These are phyloP conservation scores for Podarcis muralis DNA, from an alignment of 2,113 vertebrate genomes.

Conservation along the genomic window DNA sequence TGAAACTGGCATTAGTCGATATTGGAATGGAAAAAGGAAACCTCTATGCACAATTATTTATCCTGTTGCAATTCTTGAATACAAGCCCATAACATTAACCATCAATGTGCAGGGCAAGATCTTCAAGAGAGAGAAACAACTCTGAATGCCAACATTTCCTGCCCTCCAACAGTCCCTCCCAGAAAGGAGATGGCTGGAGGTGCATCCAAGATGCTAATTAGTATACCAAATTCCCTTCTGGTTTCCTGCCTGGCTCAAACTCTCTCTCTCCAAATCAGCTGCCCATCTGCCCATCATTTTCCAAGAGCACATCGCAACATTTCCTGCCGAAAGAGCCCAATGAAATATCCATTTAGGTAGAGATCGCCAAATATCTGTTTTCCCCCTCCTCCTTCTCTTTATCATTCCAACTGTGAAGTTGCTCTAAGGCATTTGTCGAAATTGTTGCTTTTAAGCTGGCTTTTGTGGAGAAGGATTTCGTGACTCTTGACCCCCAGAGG, in stretches of 20 bases:
- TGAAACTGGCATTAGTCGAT: no score
- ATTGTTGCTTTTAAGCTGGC: conserved; percentile 74
- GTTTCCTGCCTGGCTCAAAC: conserved; percentile 39
- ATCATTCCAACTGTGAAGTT: conserved; percentile 52
- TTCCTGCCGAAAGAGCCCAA: conserved; percentile 50
- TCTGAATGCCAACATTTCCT: not conserved
- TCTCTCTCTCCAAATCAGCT: conserved; percentile 47
- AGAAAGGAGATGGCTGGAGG: not conserved
- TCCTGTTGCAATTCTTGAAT: not conserved
- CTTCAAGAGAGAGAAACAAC: not conserved
- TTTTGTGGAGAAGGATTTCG: conserved; percentile 72
- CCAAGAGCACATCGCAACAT: conserved; percentile 58
- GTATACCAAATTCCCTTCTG: conserved; percentile 37
- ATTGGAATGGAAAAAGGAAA: no score
- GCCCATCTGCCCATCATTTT: conserved; percentile 69
- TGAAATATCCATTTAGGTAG: conserved; percentile 51
- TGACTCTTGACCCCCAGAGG: conserved; percentile 65
- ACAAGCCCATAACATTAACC: not conserved
- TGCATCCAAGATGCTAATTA: conserved; percentile 15
- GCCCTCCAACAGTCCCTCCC: not conserved
- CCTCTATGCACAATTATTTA: not conserved
- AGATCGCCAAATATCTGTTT: conserved; percentile 62
- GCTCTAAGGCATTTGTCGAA: conserved; percentile 67
- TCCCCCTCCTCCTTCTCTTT: not conserved
- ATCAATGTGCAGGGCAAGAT: not conserved